Percentiles rank a stretch among this genome's conserved stretches.
These are phyloP conservation scores for Drosophila hydei DNA, from an alignment of 1,140 invertebrate genomes.

Conservation along the genomic window DNA sequence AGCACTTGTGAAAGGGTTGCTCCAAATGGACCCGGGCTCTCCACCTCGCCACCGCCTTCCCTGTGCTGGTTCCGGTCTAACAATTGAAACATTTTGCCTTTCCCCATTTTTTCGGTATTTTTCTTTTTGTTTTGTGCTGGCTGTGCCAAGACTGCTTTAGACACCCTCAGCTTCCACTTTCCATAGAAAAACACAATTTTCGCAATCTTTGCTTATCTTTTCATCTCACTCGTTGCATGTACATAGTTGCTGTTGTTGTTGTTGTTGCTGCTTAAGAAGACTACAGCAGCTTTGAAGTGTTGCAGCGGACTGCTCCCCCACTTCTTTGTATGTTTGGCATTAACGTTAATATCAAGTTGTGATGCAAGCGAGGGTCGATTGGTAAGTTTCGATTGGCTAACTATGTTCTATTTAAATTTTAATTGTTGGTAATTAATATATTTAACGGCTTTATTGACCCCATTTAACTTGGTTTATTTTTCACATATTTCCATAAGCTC, in stretches of 20 bases:
- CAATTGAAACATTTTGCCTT: slow-evolving; percentile 51
- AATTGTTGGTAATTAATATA: background rate
- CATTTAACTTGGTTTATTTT: too few species aligned
- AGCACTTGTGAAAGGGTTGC: slow-evolving; percentile 58
- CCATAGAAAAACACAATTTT: slow-evolving; percentile 80
- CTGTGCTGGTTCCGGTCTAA: slow-evolving; percentile 31
- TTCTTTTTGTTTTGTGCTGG: slow-evolving; percentile 61
- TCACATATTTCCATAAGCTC: background rate
- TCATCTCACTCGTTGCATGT: slow-evolving; percentile 66
- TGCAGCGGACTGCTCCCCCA: slow-evolving; percentile 11
- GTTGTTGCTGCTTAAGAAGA: slow-evolving; percentile 59
- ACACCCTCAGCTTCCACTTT: slow-evolving; percentile 28
- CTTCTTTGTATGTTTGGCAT: slow-evolving; percentile 63
- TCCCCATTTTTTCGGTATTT: slow-evolving; percentile 51
- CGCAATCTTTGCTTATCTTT: slow-evolving; percentile 81
- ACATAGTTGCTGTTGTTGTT: slow-evolving; percentile 35
- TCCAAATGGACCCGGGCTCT: slow-evolving; percentile 46
- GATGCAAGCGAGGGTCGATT: slow-evolving; percentile 31
- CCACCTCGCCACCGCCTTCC: background rate
- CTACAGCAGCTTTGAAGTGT: slow-evolving; percentile 50
- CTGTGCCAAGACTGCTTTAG: slow-evolving; percentile 51
- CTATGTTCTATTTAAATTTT: background rate
- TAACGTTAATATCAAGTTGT: slow-evolving; percentile 50
- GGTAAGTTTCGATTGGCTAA: too few species aligned
- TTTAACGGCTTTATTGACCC: too few species aligned